These are phyloP conservation scores for Pagrus major DNA, from an alignment of 2,113 vertebrate species.

Conservation along the genomic window DNA sequence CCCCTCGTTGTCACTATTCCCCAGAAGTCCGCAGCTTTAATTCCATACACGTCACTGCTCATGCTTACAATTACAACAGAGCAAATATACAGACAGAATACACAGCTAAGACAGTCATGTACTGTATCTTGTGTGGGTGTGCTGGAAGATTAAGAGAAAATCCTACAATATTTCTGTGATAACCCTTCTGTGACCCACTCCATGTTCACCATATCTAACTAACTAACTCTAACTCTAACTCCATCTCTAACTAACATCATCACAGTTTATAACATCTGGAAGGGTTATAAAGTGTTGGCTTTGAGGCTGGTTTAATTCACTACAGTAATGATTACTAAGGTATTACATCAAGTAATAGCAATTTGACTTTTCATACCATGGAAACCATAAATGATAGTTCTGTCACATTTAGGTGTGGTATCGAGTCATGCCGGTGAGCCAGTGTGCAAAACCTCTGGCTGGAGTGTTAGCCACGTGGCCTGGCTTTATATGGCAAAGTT, in stretches of 20 bases:
- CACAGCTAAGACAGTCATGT: neutral
- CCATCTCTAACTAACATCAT: no score
- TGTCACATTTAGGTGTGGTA: neutral
- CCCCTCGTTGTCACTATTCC: neutral
- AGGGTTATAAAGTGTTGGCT: neutral
- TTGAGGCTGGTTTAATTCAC: slow-evolving; percentile 7
- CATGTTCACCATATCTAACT: no score
- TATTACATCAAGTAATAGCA: slow-evolving; percentile 21
- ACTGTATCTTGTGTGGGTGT: no score
- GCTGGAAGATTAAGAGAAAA: neutral
- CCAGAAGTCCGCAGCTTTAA: slow-evolving; percentile 4
- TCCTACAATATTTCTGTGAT: neutral
- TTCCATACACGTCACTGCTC: slow-evolving; percentile 8
- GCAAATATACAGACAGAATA: neutral
- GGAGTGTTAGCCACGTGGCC: no score
- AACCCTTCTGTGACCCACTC: neutral
- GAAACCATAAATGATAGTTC: neutral
- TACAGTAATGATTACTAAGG: slow-evolving; percentile 31
- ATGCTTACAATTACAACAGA: neutral
- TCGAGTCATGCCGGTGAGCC: neutral
- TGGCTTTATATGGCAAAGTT: neutral
- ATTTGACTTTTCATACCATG: neutral
- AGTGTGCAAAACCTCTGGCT: no score
- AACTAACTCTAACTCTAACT: no score
- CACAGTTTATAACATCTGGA: no score